A percentile compares a stretch with the other conserved stretches of the same genome.
Conservation (phyloP, 2,797 vertebrate genomes). For the Varecia variegata region DNA sequence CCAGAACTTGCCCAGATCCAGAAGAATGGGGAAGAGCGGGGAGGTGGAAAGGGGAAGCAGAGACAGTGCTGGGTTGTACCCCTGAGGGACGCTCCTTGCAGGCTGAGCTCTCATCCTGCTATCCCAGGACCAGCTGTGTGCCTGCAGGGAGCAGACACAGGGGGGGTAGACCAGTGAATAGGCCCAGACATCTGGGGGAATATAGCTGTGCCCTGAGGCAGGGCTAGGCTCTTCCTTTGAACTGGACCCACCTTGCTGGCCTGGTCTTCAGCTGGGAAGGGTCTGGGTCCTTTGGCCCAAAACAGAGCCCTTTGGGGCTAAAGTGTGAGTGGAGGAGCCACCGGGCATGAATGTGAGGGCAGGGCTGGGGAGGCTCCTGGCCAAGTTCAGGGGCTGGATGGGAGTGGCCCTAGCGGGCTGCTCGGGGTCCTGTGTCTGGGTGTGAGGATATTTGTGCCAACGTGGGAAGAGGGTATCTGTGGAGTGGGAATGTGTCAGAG, state of each 20-base stretch:
- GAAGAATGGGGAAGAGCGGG: background rate
- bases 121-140: background rate
- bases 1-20: background rate
- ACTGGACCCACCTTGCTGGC: background rate
- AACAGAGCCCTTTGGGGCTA: background rate
- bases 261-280: background rate
- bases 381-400: background rate
- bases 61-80: background rate
- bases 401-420: background rate
- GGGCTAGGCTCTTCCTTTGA: background rate
- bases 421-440: background rate
- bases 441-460: background rate
- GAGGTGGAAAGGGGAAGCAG: background rate
- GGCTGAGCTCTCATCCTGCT: background rate
- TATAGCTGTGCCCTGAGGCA: background rate
- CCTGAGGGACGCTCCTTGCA: background rate
- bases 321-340: background rate
- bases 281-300: conserved; percentile 3
- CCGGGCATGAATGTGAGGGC: background rate
- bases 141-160: background rate
- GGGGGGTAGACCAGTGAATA: background rate
- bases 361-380: background rate
- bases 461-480: background rate
- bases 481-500: background rate
- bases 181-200: background rate